phyloP scores from a whole-genome alignment of 2,113 vertebrate species.

The Plecturocebus donacophilus region DNA sequence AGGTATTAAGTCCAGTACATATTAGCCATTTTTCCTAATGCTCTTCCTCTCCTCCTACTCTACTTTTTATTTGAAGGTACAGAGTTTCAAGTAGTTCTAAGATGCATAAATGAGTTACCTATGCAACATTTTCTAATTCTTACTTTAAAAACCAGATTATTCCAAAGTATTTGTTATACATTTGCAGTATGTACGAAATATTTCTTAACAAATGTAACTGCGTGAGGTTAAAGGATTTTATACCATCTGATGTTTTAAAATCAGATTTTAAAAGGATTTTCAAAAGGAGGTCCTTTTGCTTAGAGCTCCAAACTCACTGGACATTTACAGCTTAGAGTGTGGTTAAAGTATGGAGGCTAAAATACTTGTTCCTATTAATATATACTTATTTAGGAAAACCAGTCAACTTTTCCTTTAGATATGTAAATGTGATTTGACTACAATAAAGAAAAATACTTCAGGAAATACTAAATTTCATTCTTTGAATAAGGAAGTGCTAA shows the following conservation, averaged over 20 bases:
- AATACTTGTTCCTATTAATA: slow-evolving; percentile 1
- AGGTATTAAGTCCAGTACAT: too few species aligned
- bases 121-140: neutral
- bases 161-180: neutral
- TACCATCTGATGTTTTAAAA: neutral
- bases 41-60: too few species aligned
- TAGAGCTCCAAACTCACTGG: neutral
- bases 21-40: too few species aligned
- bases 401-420: neutral
- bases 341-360: neutral
- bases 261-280: too few species aligned
- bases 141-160: slow-evolving; percentile 13
- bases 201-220: neutral
- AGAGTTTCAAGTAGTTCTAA: slow-evolving; percentile 22
- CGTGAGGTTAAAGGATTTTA: neutral
- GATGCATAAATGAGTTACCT: neutral
- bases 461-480: neutral
- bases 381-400: neutral
- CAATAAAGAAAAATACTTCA: slow-evolving; percentile 29
- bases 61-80: neutral
- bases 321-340: slow-evolving; percentile 12
- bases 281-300: neutral
- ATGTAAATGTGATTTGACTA: neutral
- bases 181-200: neutral
- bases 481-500: neutral